Conservation (phyloP, 2,113 vertebrate species). For the Ploceus nigricollis region DNA sequence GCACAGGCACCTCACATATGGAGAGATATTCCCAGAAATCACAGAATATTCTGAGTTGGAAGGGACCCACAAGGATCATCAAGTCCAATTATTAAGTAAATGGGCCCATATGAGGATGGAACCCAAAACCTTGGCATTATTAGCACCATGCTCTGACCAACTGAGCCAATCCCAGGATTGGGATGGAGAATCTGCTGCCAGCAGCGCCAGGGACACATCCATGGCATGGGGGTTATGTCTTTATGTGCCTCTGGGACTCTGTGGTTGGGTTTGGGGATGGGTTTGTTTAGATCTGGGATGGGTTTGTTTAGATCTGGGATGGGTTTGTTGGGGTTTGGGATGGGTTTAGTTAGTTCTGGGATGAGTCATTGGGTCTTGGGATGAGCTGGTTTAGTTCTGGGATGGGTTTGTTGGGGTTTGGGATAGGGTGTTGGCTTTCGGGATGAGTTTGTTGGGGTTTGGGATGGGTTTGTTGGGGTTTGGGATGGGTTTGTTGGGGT, state of each 20-base stretch:
- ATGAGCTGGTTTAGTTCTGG: background rate
- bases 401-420: background rate
- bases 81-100: background rate
- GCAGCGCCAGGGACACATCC: rapidly evolving
- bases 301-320: background rate
- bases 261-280: background rate
- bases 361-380: background rate
- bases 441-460: background rate
- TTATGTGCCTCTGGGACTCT: background rate
- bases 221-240: background rate
- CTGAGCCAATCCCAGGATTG: background rate
- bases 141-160: background rate
- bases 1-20: rapidly evolving
- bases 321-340: background rate
- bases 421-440: background rate
- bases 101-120: background rate
- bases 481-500: background rate
- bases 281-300: background rate
- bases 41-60: background rate
- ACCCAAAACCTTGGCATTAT: background rate
- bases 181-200: background rate
- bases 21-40: background rate
- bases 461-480: background rate
- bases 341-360: background rate
- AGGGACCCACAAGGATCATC: background rate